phyloP scores from a whole-genome alignment of 2,797 vertebrate species.

The Chiloscyllium punctatum region DNA sequence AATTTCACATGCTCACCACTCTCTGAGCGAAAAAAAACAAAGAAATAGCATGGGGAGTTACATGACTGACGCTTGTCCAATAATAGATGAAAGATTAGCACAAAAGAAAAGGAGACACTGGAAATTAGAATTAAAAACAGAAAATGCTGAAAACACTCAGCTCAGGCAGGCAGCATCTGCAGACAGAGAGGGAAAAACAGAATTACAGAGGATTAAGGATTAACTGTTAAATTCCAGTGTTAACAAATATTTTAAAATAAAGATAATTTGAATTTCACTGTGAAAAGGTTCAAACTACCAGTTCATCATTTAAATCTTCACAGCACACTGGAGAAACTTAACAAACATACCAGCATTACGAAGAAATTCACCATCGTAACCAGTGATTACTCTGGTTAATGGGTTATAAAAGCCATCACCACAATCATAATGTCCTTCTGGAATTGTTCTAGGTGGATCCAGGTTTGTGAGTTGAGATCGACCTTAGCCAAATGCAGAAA shows the following conservation, averaged over 20 bases:
- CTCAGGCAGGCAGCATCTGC: neutral
- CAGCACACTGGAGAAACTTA: constrained; percentile 30
- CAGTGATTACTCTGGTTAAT: constrained; percentile 62
- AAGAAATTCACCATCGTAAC: constrained; percentile 68
- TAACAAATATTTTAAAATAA: neutral
- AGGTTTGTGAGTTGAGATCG: constrained; percentile 73
- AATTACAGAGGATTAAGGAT: neutral
- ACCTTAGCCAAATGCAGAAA: constrained; percentile 55
- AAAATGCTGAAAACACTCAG: neutral
- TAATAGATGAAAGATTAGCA: neutral
- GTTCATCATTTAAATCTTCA: constrained; percentile 42
- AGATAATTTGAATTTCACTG: no score
- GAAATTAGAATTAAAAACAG: neutral
- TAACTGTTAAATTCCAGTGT: neutral
- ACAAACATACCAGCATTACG: constrained; percentile 75
- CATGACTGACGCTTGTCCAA: neutral
- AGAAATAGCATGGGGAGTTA: neutral
- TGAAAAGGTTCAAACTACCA: constrained; percentile 39
- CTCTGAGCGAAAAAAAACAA: neutral
- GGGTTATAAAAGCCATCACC: constrained; percentile 89
- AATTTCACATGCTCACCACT: no score
- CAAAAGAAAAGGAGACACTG: neutral
- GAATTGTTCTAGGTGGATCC: constrained; percentile 70
- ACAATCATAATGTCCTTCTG: constrained; percentile 77
- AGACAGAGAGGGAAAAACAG: neutral